Base-by-base conservation (phyloP, 2,113 vertebrate genomes). In the Ciconia boyciana region DNA sequence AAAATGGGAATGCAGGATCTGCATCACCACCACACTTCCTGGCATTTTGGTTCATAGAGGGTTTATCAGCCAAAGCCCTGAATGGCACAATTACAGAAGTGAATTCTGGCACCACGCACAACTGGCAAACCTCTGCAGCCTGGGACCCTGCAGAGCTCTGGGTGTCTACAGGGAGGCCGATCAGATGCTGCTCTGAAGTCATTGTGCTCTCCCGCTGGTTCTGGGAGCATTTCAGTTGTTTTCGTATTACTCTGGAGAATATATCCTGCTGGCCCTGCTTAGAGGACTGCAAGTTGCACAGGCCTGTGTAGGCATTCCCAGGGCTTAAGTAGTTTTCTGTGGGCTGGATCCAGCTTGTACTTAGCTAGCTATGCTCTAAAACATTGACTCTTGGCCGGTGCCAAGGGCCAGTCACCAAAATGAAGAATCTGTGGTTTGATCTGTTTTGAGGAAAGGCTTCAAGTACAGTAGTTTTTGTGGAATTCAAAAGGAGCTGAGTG, bases 391-490 rank as follows among this genome's bases (percentile, higher is more conserved):
- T n/a, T 76, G 41, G 11, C 31, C 7, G 3, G 70, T 88, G 76
- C 69, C 69, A 72, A 41, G 29, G 55, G 25, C 25, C 36, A 46
- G 22, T 41, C 66, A 72, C 81, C 46, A 68, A 60, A 76, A 78
- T 39, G 52, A 72, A 49, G 19, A 43, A 15, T 69, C 52, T 31
- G 0, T 82, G 55, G 29, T 55, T 88, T 87, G 52, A 60, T 90
- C 57, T 82, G 15, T 75, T 87, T 43, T 49, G 72, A 92, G 74
- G 81, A 87, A 89, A 41, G n/a, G 21, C 89, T 92, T 94, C 9
- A 41, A 55, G 48, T 60, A 17, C 48, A 51, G 28, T 44, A 49
- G 14, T 62, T 57, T 26, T 71, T 66, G 17, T 19, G 22, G 61
- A 78, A 76, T 58, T 89, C 31, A 25, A n/a, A n/a, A 64, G 54